Evolutionary conservation across 2,113 vertebrate species (phyloP).

Genomic region (Perca fluviatilis): DNA sequence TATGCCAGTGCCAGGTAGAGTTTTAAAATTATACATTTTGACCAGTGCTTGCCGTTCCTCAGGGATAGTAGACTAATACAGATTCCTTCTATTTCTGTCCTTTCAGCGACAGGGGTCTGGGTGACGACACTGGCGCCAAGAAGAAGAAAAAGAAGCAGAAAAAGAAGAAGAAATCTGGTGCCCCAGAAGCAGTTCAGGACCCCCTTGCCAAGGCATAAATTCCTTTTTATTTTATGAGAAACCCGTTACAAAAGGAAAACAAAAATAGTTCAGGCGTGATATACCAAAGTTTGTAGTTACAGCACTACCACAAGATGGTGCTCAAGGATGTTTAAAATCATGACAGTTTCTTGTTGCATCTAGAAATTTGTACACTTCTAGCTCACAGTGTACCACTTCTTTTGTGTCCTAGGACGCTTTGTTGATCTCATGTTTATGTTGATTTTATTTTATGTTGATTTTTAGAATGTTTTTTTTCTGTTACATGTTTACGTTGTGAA

Average conservation of each 20-base stretch:
- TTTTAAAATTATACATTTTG: not conserved
- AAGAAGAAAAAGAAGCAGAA: conserved; percentile 99
- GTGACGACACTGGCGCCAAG: conserved; percentile 93
- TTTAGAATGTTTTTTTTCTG: too few species aligned
- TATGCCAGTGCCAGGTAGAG: not conserved
- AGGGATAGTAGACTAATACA: not conserved
- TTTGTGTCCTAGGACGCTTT: too few species aligned
- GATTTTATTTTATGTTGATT: too few species aligned
- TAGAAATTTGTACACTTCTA: not conserved
- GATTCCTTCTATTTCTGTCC: conserved; percentile 36
- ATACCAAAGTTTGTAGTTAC: not conserved
- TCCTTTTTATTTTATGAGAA: not conserved
- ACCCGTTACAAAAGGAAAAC: not conserved
- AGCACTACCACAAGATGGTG: not conserved
- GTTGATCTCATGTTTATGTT: too few species aligned
- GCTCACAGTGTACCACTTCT: not conserved
- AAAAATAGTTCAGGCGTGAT: not conserved
- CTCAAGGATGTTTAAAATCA: not conserved
- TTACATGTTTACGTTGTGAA: too few species aligned
- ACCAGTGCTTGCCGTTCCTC: not conserved
- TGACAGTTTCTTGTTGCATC: not conserved
- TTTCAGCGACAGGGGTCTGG: conserved; percentile 90
- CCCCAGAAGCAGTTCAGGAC: conserved; percentile 89
- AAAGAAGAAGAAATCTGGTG: conserved; percentile 95
- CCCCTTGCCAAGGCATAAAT: conserved; percentile 88